Conservation (phyloP, 2,888 invertebrate genomes). For the Cerastis leucographa region DNA sequence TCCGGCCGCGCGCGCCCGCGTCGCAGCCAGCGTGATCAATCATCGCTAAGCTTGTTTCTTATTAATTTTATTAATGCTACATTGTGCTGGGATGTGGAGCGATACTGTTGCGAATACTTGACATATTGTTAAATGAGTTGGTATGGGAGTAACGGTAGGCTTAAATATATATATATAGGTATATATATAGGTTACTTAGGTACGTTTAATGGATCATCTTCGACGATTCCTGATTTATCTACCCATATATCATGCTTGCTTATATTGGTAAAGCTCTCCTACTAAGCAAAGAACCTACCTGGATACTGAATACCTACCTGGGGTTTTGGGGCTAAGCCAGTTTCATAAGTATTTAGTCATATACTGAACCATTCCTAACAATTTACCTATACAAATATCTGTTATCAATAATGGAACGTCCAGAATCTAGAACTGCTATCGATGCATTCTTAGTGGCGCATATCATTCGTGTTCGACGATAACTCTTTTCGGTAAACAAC, state of each 20-base stretch:
- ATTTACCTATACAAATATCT: no score
- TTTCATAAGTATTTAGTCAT: not conserved
- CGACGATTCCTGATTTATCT: not conserved
- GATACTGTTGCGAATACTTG: conserved; percentile 33
- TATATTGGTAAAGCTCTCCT: not conserved
- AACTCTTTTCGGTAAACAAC: no score
- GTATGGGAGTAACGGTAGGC: not conserved
- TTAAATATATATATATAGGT: no score
- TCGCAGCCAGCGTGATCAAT: conserved; percentile 60
- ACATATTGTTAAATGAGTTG: conserved; percentile 15
- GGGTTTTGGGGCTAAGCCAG: not conserved
- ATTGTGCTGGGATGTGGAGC: conserved; percentile 39
- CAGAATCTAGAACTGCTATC: not conserved
- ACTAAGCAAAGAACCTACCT: not conserved
- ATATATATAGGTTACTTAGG: no score
- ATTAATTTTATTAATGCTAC: conserved; percentile 60
- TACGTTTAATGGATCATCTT: not conserved
- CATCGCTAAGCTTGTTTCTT: conserved; percentile 62
- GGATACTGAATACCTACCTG: no score
- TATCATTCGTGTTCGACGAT: not conserved
- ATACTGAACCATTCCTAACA: no score
- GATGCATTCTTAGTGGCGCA: no score
- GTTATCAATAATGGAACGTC: no score
- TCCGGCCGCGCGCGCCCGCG: conserved; percentile 33
- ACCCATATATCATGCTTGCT: not conserved